Percentiles rank a stretch among this genome's conserved stretches.
phyloP scores from a whole-genome alignment of 2,797 vertebrate genomes.

The Emydoidea blandingii region DNA sequence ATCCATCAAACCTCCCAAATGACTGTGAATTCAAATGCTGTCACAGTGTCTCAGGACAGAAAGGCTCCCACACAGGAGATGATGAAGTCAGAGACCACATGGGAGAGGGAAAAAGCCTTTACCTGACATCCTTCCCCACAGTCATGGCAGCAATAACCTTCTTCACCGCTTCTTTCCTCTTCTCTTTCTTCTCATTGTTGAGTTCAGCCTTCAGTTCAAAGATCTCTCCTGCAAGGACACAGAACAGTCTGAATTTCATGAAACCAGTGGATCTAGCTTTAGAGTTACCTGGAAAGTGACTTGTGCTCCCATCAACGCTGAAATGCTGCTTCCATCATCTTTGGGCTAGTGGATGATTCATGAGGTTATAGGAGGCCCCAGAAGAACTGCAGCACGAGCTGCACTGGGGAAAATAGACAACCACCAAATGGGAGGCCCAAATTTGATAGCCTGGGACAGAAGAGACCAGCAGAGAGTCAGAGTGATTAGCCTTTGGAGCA shows the following conservation, averaged over 20 bases:
- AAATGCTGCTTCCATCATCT: neutral
- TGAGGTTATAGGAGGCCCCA: neutral
- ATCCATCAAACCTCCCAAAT: neutral
- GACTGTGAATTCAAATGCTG: neutral
- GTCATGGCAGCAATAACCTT: conserved; percentile 99
- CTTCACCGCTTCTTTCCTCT: conserved; percentile 98
- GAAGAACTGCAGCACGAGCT: neutral
- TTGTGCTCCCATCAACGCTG: neutral
- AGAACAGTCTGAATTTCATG: neutral
- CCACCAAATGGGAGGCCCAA: neutral
- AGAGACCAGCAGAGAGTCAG: neutral
- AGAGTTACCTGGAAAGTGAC: neutral
- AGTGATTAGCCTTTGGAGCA: neutral
- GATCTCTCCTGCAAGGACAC: conserved; percentile 91
- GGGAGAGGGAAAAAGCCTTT: conserved; percentile 5
- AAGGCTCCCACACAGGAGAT: neutral
- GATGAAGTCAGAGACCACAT: neutral
- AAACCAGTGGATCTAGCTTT: neutral
- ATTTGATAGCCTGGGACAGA: neutral
- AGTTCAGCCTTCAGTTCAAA: conserved; percentile 99
- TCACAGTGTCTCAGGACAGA: neutral
- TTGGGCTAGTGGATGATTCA: neutral
- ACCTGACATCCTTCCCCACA: conserved; percentile 99
- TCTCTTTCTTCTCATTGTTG: conserved; percentile 99
- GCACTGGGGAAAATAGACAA: neutral